Base-by-base conservation (phyloP, 2,888 invertebrate species). In the Sussaba pulchella region DNA sequence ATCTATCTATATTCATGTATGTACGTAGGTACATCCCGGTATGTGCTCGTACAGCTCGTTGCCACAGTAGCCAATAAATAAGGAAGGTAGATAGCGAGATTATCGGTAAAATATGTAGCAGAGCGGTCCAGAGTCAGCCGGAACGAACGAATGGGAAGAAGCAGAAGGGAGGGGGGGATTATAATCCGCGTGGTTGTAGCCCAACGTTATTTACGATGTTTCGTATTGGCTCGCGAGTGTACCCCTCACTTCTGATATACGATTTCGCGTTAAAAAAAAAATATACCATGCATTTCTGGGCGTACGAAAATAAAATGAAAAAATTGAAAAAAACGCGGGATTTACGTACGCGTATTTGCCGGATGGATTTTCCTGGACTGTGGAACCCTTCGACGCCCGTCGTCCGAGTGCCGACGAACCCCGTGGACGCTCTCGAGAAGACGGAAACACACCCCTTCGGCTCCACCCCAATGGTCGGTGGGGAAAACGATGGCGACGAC, bases 61-160 rank as follows among this genome's bases (percentile, higher is more conserved):
- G 78, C 64, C 45, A 76, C 75, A 77, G 84, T 81, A 82, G 82
- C 84, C 79, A 84, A 84, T 84, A 84, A 84, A 84, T 84, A 84
- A 84, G 82, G 75, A 77, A 77, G 79, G 81, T 79, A 82, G 79
- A 82, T 81, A 70, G 72, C 69, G 84, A 84, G 84, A 84, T 84
- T 84, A 84, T 84, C 84, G 82, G 81, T 84, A 84, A 84, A 84
- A 84, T 84, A 82, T 84, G 84, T 82, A 80, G 82, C 81, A 80
- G 71, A 75, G 80, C 75, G 75, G 75, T 71, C 75, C 64, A 70
- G 54, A 70, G 54, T 1, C n/a, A 54, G 63, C 64, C 52, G 57
- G 47, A 54, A 39, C 54, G 64, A 50, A 72, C 66, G 61, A 45
- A 52, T 26, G 19, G 43, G 47, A 41, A 41, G n/a, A 21, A 54